Base-by-base conservation (phyloP, 1,140 invertebrate species). In the Drosophila mojavensis region DNA sequence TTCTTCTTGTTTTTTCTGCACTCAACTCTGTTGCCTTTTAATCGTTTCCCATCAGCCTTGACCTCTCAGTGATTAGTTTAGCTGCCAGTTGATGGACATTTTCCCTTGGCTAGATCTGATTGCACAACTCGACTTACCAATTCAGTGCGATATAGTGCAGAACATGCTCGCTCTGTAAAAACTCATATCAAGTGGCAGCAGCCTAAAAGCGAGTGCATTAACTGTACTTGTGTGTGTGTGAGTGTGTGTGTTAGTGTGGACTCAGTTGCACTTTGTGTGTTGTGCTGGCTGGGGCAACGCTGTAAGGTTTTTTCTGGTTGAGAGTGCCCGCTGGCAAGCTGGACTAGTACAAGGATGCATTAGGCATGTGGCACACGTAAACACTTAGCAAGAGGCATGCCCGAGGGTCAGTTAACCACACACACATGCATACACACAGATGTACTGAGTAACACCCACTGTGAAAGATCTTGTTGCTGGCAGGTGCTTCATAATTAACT, bases 361-460 rank as follows among this genome's bases (percentile, higher is more conserved):
- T 75, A 78, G 72, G 62, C 72, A 78, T 78, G 71, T 78, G 72
- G 66, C 55, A 75, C 81, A 85, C 81, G 81, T 81, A 85, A 86
- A 86, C 81, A 86, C 82, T 85, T 81, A 86, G 64, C 45, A 33
- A 13, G 33, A 55, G 28, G 15, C 55, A 59, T n/a, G 64, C 45
- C 55, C 30, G 54, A 47, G 33, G 54, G 64, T 39, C 28, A 67
- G n/a, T 47, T 54, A 33, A 33, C 30, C 59, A 51, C 15, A 61
- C 48, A 24, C 20, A 24, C 20, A 24, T 3, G 3, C 20, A 24
- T 3, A 24, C 20, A 24, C 20, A 3, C 41, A 56, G 41, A 26
- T 51, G 30, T 15, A 1, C 1, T n/a, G 11, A 43, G 4, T 2
- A 43, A n/a, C 33, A 9, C 10, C 5, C 10, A 20, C 45, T 20